phyloP scores from a whole-genome alignment of 2,797 vertebrate genomes.

The Falco rusticolus region DNA sequence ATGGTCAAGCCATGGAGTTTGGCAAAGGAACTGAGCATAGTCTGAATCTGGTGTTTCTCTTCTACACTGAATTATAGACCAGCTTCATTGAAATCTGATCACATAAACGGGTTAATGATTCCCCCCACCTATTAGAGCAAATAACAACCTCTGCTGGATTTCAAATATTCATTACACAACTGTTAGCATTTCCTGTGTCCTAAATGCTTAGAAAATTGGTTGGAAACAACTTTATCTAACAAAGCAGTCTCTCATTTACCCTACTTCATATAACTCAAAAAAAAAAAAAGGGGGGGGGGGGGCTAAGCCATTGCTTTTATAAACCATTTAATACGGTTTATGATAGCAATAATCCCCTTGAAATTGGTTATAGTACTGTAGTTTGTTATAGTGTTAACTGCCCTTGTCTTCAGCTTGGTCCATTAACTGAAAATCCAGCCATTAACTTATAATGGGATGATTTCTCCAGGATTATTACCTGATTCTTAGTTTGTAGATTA shows the following conservation, averaged over 20 bases:
- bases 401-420: slow-evolving; percentile 49
- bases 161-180: slow-evolving; percentile 39
- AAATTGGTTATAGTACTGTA: slow-evolving; percentile 58
- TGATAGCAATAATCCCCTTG: slow-evolving; percentile 46
- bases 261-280: background rate
- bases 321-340: slow-evolving; percentile 58
- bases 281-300: background rate
- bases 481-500: slow-evolving; percentile 8
- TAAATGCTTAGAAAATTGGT: slow-evolving; percentile 52
- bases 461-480: slow-evolving; percentile 54
- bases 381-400: slow-evolving; percentile 64
- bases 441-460: slow-evolving; percentile 27
- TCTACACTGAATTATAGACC: background rate
- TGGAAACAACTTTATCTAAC: slow-evolving; percentile 41
- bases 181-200: background rate
- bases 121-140: background rate
- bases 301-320: slow-evolving; percentile 22
- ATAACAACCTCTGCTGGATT: slow-evolving; percentile 16
- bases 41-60: background rate
- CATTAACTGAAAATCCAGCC: slow-evolving; percentile 54
- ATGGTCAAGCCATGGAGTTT: background rate
- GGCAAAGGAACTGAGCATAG: background rate
- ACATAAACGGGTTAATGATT: background rate
- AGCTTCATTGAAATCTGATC: slow-evolving; percentile 1
- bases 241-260: slow-evolving; percentile 46